These are phyloP conservation scores for Drosophila kanekoi DNA, from an alignment of 2,888 invertebrate genomes.

Conservation along the genomic window DNA sequence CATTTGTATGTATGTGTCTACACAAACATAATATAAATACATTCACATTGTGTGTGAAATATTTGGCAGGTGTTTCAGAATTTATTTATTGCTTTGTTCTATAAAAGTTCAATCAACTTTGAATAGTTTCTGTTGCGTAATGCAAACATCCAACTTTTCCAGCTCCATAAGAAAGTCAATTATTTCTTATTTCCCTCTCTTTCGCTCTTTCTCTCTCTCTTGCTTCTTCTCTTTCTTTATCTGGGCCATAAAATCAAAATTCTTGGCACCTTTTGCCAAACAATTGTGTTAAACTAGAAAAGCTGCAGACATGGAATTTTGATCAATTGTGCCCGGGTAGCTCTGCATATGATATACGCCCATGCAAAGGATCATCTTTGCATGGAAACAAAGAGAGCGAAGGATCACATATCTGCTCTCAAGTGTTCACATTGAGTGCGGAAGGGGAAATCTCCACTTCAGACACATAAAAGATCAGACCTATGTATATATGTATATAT, in stretches of 20 bases:
- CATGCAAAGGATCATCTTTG: too few relatives aligned
- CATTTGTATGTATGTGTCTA: not conserved
- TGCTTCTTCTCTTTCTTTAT: too few relatives aligned
- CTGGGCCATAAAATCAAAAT: too few relatives aligned
- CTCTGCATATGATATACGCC: too few relatives aligned
- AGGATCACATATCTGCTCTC: not conserved
- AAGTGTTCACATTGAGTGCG: not conserved
- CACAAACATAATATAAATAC: not conserved
- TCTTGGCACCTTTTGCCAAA: slow-evolving; percentile 58
- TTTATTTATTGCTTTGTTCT: not conserved
- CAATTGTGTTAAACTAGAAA: slow-evolving; percentile 18
- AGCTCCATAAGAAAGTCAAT: not conserved
- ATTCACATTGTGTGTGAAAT: not conserved
- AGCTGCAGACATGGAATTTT: not conserved
- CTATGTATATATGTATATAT: not conserved
- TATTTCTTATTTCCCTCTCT: not conserved
- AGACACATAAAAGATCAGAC: not conserved
- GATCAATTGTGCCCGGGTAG: too few relatives aligned
- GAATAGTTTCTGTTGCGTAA: not conserved
- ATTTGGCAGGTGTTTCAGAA: slow-evolving; percentile 35
- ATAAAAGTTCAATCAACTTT: slow-evolving; percentile 39
- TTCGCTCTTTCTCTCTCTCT: not conserved
- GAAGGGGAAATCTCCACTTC: not conserved
- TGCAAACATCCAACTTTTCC: slow-evolving; percentile 4
- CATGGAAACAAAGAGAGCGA: too few relatives aligned